Evolutionary conservation across 2,113 vertebrate genomes (phyloP).

Genomic region (Nerophis ophidion): DNA sequence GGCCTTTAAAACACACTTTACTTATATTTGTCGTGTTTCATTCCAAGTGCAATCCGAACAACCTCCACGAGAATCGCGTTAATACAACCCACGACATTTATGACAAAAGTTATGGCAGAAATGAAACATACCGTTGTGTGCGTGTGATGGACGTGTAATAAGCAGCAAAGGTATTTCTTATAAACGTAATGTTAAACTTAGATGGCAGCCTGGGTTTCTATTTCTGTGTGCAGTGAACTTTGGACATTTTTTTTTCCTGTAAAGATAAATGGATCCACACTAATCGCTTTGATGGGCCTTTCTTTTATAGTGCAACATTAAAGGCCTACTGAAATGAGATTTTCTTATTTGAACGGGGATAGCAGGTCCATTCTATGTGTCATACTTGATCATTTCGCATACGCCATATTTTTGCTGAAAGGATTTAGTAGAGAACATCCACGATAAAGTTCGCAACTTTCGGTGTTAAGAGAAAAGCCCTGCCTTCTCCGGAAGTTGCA

Average conservation of each 20-base stretch:
- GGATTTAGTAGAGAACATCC: no score
- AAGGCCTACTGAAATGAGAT: no score
- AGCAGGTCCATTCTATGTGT: no score
- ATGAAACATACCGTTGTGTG: neutral
- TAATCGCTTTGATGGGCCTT: neutral
- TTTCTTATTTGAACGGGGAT: no score
- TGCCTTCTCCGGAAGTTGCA: no score
- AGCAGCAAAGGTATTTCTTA: neutral
- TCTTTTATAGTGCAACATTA: no score
- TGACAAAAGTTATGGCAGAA: neutral
- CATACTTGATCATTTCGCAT: no score
- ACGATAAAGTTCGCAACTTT: no score
- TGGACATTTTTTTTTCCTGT: neutral
- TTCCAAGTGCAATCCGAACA: no score
- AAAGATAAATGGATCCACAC: constrained; percentile 3
- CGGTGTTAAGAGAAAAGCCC: no score
- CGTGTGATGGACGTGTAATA: neutral
- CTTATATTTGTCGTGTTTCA: neutral
- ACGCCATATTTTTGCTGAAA: no score
- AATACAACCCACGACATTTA: neutral
- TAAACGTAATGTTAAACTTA: neutral
- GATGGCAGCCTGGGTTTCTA: neutral
- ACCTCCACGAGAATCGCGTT: neutral
- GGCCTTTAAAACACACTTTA: neutral
- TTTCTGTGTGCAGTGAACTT: constrained; percentile 2